A percentile compares a stretch with the other conserved stretches of the same genome.
phyloP scores from a whole-genome alignment of 2,888 invertebrate genomes.

The Ectemnius lituratus region DNA sequence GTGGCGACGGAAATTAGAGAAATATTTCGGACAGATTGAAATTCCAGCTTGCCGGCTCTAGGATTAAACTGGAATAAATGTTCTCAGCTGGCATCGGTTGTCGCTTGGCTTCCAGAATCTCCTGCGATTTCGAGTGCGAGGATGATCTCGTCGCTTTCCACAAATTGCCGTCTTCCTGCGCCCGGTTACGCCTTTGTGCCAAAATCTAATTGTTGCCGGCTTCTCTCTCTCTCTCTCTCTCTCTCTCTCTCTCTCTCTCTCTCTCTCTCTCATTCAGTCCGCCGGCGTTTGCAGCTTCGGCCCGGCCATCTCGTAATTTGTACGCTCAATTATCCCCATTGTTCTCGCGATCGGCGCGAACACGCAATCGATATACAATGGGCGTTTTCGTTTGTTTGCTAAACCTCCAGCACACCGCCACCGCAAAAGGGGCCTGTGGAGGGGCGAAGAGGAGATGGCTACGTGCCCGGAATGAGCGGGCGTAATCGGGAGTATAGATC shows the following conservation, averaged over 20 bases:
- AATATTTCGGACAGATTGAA: neutral
- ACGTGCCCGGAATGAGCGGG: slow-evolving; percentile 54
- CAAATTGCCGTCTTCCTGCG: slow-evolving; percentile 24
- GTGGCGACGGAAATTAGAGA: neutral
- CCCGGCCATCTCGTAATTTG: slow-evolving; percentile 47
- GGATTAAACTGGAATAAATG: too few species aligned
- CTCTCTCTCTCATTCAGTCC: slow-evolving; percentile 13
- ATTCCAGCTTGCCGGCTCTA: slow-evolving; percentile 10
- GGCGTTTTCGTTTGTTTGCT: slow-evolving; percentile 59
- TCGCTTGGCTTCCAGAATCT: too few species aligned
- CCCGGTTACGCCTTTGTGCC: slow-evolving; percentile 11
- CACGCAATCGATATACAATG: slow-evolving; percentile 58
- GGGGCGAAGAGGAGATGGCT: slow-evolving; percentile 21
- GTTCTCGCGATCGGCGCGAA: slow-evolving; percentile 58
- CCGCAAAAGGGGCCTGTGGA: slow-evolving; percentile 40
- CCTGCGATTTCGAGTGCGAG: neutral
- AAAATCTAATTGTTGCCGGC: slow-evolving; percentile 11
- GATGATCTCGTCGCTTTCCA: neutral
- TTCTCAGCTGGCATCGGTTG: too few species aligned
- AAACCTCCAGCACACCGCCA: slow-evolving; percentile 32
- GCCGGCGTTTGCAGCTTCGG: too few species aligned
- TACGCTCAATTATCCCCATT: slow-evolving; percentile 59
- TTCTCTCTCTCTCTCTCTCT: slow-evolving; percentile 30
- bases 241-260: slow-evolving; percentile 23
- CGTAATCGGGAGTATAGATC: slow-evolving; percentile 53